A percentile compares a stretch with the other conserved stretches of the same genome.
Conservation (phyloP, 2,888 invertebrate genomes). For the Anticlea derivata region DNA sequence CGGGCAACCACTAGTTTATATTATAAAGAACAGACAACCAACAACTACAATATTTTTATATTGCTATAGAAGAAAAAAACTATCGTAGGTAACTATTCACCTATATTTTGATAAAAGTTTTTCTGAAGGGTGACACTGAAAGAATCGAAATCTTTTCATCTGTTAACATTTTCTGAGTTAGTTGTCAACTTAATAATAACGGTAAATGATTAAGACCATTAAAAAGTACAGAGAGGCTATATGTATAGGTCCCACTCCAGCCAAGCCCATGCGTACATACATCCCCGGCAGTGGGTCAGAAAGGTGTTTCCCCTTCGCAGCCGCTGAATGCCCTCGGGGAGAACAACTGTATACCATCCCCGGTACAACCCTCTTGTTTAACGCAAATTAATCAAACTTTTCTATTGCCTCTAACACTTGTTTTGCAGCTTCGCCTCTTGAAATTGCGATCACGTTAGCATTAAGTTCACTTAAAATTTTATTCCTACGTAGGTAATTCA, state of each 20-base stretch:
- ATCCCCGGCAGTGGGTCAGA: conserved; percentile 67
- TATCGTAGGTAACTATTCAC: too few species aligned
- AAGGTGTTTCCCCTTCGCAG: conserved; percentile 67
- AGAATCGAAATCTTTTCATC: too few species aligned
- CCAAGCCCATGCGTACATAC: conserved; percentile 70
- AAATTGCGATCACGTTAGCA: conserved; percentile 38
- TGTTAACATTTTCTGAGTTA: too few species aligned
- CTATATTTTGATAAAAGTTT: too few species aligned
- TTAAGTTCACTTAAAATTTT: too few species aligned
- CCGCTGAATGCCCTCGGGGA: conserved; percentile 61
- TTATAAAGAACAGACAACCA: too few species aligned
- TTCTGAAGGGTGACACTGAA: too few species aligned
- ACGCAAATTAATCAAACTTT: conserved; percentile 37
- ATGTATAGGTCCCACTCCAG: conserved; percentile 70
- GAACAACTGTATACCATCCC: conserved; percentile 75
- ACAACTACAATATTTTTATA: too few species aligned
- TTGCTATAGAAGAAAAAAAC: too few species aligned
- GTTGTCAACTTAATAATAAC: too few species aligned
- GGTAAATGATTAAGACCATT: not conserved
- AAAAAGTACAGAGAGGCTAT: conserved; percentile 38
- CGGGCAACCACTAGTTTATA: too few species aligned
- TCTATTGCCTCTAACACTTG: conserved; percentile 56
- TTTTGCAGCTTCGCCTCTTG: conserved; percentile 46
- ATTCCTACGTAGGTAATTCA: too few species aligned
- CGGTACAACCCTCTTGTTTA: conserved; percentile 56